These are phyloP conservation scores for Actenoides hombroni DNA, from an alignment of 2,113 vertebrate species.

Conservation along the genomic window DNA sequence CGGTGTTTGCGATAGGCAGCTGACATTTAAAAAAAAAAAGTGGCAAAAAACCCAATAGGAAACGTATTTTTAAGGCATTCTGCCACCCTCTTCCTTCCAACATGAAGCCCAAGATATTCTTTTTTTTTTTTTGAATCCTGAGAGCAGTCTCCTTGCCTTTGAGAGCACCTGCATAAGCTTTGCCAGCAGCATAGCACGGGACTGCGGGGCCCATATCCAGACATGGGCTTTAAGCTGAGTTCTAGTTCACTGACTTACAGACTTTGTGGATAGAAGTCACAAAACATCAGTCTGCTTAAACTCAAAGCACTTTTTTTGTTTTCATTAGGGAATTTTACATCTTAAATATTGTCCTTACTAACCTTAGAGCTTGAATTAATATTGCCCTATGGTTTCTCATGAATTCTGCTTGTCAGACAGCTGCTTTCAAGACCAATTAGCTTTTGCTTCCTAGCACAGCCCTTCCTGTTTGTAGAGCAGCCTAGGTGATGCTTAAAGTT, in stretches of 20 bases:
- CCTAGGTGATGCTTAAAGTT: neutral
- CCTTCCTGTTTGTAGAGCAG: neutral
- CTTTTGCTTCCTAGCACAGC: neutral
- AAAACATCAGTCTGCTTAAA: neutral
- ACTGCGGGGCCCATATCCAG: neutral
- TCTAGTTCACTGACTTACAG: neutral
- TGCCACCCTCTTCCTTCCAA: neutral
- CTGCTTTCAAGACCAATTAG: neutral
- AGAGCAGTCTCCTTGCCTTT: neutral
- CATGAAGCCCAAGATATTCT: neutral
- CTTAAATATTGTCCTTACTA: neutral
- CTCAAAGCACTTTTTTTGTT: neutral
- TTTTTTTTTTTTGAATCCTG: neutral
- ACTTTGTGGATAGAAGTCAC: neutral
- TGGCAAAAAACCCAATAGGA: neutral
- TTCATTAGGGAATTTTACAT: neutral
- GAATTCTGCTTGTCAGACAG: neutral
- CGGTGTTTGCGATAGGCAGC: neutral
- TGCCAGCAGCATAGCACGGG: neutral
- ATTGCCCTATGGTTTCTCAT: neutral
- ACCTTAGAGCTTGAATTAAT: neutral
- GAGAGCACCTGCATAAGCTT: neutral
- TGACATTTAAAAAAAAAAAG: neutral
- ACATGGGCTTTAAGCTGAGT: neutral
- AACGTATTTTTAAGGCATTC: neutral